phyloP scores from a whole-genome alignment of 2,888 invertebrate species.

The Melitaea athalia region DNA sequence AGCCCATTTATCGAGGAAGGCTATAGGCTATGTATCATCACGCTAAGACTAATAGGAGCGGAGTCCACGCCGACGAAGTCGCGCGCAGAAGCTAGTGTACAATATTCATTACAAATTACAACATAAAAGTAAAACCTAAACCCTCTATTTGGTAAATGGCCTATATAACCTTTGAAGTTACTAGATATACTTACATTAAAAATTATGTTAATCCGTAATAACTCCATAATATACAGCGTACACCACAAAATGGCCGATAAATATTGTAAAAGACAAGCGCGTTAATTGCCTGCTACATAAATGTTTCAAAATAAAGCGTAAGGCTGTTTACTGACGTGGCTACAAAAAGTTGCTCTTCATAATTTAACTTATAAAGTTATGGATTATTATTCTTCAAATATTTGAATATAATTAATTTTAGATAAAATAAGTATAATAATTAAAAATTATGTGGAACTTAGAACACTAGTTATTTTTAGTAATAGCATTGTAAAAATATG shows the following conservation, averaged over 20 bases:
- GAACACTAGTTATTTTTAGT: too few species aligned
- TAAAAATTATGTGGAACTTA: too few species aligned
- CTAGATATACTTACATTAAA: slow-evolving; percentile 6
- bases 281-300: slow-evolving; percentile 56
- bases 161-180: background rate
- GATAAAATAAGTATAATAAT: too few species aligned
- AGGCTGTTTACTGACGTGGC: background rate
- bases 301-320: slow-evolving; percentile 23
- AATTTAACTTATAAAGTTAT: too few species aligned
- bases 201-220: slow-evolving; percentile 28
- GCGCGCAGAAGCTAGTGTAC: too few species aligned
- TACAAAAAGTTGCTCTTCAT: background rate
- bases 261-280: slow-evolving; percentile 58
- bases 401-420: too few species aligned
- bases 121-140: background rate
- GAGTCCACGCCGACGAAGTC: too few species aligned
- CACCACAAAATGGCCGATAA: slow-evolving; percentile 54
- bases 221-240: slow-evolving; percentile 20
- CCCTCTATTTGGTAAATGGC: background rate
- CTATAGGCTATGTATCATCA: too few species aligned
- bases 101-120: background rate
- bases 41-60: too few species aligned
- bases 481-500: too few species aligned
- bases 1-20: too few species aligned
- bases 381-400: background rate